Evolutionary conservation across 2,797 vertebrate species (phyloP).

Genomic region (Tenualosa thibaudeaui): DNA sequence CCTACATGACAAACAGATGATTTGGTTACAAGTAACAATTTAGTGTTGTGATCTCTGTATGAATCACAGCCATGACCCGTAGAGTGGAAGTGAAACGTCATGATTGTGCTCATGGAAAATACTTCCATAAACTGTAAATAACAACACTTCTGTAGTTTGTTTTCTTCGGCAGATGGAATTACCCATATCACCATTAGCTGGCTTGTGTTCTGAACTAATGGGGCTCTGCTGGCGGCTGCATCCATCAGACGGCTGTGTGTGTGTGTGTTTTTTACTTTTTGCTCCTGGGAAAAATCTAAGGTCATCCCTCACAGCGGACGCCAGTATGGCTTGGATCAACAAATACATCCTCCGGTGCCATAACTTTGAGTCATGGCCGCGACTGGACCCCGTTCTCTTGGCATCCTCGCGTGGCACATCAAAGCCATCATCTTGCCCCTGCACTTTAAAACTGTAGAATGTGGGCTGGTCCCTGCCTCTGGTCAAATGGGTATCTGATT

Average conservation of each 20-base stretch:
- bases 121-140: neutral
- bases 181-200: neutral
- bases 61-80: neutral
- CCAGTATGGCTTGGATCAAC: conserved; percentile 34
- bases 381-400: neutral
- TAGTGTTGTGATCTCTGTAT: neutral
- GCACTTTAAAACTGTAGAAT: neutral
- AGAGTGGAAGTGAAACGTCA: neutral
- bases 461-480: neutral
- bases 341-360: conserved; percentile 37
- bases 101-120: neutral
- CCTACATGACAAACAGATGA: neutral
- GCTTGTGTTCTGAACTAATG: neutral
- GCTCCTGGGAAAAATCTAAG: conserved; percentile 28
- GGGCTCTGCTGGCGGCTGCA: neutral
- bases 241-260: neutral
- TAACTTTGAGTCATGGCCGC: conserved; percentile 32
- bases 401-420: neutral
- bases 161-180: conserved; percentile 8
- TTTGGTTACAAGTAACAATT: neutral
- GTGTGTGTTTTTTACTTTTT: conserved; percentile 4
- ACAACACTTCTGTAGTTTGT: neutral
- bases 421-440: neutral
- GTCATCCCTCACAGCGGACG: conserved; percentile 32
- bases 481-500: neutral